phyloP scores from a whole-genome alignment of 2,113 vertebrate species.

The Ancistrus triradiatus region DNA sequence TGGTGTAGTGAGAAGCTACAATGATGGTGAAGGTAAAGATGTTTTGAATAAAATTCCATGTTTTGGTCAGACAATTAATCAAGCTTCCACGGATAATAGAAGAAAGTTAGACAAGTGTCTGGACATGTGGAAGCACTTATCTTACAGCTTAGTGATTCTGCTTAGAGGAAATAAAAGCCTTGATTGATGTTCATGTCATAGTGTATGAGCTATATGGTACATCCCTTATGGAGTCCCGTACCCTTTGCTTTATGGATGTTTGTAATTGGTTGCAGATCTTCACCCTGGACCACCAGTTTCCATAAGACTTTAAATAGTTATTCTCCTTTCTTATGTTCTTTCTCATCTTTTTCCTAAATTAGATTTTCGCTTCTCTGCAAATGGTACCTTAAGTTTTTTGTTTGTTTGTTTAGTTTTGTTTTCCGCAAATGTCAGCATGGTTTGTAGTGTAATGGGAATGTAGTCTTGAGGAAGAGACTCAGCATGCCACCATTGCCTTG shows the following conservation, averaged over 20 bases:
- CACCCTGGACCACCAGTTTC: slow-evolving; percentile 28
- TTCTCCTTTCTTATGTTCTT: too few relatives aligned
- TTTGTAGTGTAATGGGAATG: slow-evolving; percentile 1
- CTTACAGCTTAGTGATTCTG: background rate
- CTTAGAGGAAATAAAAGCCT: slow-evolving; percentile 20
- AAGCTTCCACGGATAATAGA: slow-evolving; percentile 15
- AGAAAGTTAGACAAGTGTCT: slow-evolving; percentile 2
- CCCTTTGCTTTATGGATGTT: slow-evolving; percentile 26
- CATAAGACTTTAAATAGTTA: slow-evolving; percentile 13
- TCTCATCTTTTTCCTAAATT: slow-evolving; percentile 46
- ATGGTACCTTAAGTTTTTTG: too few relatives aligned
- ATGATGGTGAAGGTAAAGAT: too few relatives aligned
- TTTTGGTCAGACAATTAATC: too few relatives aligned
- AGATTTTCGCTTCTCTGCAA: slow-evolving; percentile 12
- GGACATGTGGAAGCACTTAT: slow-evolving; percentile 53
- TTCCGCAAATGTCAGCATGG: background rate
- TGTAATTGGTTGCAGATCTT: slow-evolving; percentile 50
- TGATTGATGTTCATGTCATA: slow-evolving; percentile 49
- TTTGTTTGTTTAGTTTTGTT: slow-evolving; percentile 40
- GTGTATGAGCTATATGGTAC: slow-evolving; percentile 43
- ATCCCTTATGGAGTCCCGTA: slow-evolving; percentile 30
- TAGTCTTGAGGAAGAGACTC: background rate
- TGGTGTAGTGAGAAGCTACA: too few relatives aligned
- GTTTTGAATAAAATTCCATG: too few relatives aligned
- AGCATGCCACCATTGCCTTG: slow-evolving; percentile 18